Conservation (phyloP, 2,888 invertebrate genomes). For the Sthenelais limicola region DNA sequence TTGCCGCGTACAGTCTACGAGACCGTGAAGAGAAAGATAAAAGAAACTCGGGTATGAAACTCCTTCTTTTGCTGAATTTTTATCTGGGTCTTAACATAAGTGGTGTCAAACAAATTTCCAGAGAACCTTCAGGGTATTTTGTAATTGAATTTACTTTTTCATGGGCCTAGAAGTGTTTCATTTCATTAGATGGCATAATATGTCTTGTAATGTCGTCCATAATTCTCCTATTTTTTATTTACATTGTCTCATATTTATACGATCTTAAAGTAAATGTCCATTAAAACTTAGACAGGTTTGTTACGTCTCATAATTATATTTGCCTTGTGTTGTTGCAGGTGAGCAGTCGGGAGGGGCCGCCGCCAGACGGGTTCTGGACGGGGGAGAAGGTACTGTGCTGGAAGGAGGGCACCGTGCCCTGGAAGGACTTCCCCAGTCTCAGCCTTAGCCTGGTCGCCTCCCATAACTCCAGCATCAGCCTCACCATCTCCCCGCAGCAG, state of each 20-base stretch:
- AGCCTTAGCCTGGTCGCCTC: constrained; percentile 60
- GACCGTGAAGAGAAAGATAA: constrained; percentile 51
- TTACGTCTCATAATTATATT: too few species aligned
- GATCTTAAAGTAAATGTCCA: too few species aligned
- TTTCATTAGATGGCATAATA: too few species aligned
- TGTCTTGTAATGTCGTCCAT: too few species aligned
- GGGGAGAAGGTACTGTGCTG: constrained; percentile 66
- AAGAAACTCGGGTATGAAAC: constrained; percentile 33
- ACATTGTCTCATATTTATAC: too few species aligned
- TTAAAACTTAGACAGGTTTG: too few species aligned
- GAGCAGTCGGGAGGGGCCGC: constrained; percentile 1
- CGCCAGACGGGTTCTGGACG: constrained; percentile 62
- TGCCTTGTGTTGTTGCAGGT: too few species aligned
- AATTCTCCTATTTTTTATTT: too few species aligned
- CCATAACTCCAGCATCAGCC: constrained; percentile 59
- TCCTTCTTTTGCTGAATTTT: neutral
- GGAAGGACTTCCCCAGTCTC: constrained; percentile 63
- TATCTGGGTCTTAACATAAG: neutral
- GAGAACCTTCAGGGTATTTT: too few species aligned
- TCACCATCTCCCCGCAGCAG: constrained; percentile 64
- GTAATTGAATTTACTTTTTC: too few species aligned
- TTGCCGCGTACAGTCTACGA: constrained; percentile 75
- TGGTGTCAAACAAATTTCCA: too few species aligned
- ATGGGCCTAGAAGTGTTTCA: too few species aligned
- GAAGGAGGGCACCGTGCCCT: constrained; percentile 56